Base-by-base conservation (phyloP, 2,113 vertebrate species). In the Poecile atricapillus region DNA sequence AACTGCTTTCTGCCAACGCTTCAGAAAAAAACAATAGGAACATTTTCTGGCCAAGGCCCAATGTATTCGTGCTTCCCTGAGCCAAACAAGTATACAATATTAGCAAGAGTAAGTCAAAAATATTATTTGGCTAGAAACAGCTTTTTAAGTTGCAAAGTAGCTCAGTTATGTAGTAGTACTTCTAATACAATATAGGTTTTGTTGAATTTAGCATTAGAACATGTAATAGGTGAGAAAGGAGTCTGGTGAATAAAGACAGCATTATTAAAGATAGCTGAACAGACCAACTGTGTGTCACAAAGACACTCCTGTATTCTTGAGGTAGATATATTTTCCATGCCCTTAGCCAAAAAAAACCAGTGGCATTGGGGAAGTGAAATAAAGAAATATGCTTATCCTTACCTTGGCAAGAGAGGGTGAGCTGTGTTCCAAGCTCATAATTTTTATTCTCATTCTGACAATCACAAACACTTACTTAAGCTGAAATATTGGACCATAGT, bases 391-490 rank as follows among this genome's bases (percentile, higher is more conserved):
- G 41, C 35, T 90, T 93, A 77, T 55, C 71, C 92, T 80, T 77
- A 75, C 37, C 44, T 94, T 97, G 96, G 94, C 95, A 97, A 83
- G 80, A 75, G 20, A 93, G 16, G 7, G 79, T 37, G 73, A 96
- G 58, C 62, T 95, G 41, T 43, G 73, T 90, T 97, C 95, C 96
- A 97, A 88, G 73, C 44, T 91, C 50, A 1, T 96, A 84, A 83
- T 83, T 96, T 94, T 96, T 90, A 94, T 90, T 90, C 92, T 71
- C 60, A 71, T 93, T 93, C 90, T 96, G 95, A 97, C 95, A 93
- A 95, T 95, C 93, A 73, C 75, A 92, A 96, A 95, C 96, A 96
- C 94, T 95, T 94, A 96, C 94, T 97, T 83, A 92, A 70, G 64
- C 21, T 92, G 50, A 93, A 96, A 83, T 93, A 92, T 28, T 94